These are phyloP conservation scores for Lethenteron reissneri DNA, from an alignment of 2,113 vertebrate species.

Conservation along the genomic window DNA sequence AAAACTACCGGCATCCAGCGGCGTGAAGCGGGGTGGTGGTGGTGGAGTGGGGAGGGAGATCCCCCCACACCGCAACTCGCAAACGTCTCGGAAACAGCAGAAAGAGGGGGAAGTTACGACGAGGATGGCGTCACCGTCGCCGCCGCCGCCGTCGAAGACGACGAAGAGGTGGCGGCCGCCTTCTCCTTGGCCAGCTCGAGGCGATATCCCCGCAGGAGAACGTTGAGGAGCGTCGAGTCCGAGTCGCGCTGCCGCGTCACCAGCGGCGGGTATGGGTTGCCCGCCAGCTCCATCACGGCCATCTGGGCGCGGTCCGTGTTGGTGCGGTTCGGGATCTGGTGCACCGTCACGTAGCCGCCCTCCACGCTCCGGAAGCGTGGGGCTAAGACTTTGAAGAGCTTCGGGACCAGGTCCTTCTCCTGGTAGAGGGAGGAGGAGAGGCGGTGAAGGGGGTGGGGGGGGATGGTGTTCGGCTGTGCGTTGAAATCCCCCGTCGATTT, in stretches of 20 bases:
- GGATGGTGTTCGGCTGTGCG: too few relatives aligned
- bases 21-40: too few relatives aligned
- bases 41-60: too few relatives aligned
- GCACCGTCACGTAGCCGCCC: conserved; percentile 39
- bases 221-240: conserved; percentile 57
- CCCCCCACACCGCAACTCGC: too few relatives aligned
- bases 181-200: conserved; percentile 21
- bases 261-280: conserved; percentile 56
- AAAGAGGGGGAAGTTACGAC: too few relatives aligned
- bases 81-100: too few relatives aligned
- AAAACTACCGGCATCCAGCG: too few relatives aligned
- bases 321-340: conserved; percentile 44
- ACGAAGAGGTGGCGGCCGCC: too few relatives aligned
- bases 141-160: too few relatives aligned
- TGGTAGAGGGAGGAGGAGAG: conserved; percentile 15
- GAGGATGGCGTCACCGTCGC: too few relatives aligned
- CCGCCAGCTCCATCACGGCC: conserved; percentile 74
- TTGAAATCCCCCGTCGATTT: too few relatives aligned
- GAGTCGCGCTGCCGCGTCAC: conserved; percentile 22
- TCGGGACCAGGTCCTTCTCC: conserved; percentile 83
- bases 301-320: conserved; percentile 50
- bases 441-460: too few relatives aligned
- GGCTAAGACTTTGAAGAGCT: conserved; percentile 67
- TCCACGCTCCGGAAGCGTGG: conserved; percentile 39
- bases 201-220: conserved; percentile 50